These are phyloP conservation scores for Conus betulinus DNA, from an alignment of 1,140 invertebrate species.

Conservation along the genomic window DNA sequence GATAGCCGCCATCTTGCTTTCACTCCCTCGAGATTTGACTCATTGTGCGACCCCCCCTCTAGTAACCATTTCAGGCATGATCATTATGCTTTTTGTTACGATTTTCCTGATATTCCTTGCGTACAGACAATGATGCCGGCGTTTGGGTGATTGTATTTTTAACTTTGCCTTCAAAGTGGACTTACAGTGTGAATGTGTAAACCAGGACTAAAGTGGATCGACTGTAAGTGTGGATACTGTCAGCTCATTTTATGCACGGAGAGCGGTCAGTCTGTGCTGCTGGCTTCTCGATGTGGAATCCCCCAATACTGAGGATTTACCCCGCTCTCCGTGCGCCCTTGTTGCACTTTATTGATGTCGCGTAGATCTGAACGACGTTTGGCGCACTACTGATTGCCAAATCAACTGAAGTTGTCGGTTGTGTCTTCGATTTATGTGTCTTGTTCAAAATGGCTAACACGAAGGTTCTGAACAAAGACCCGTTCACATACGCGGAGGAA, in stretches of 20 bases:
- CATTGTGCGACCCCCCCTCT: slow-evolving; percentile 66
- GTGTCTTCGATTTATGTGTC: slow-evolving; percentile 48
- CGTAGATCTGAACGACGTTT: slow-evolving; percentile 40
- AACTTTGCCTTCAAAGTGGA: slow-evolving; percentile 49
- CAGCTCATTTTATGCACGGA: slow-evolving; percentile 52
- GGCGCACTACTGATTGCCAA: slow-evolving; percentile 40
- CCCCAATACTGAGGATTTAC: slow-evolving; percentile 70
- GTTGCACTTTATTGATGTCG: slow-evolving; percentile 62
- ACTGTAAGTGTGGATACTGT: slow-evolving; percentile 43
- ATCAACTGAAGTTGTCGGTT: slow-evolving; percentile 41
- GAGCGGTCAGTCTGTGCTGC: slow-evolving; percentile 58
- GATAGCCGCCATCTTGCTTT: slow-evolving; percentile 68
- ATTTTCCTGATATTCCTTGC: slow-evolving; percentile 64
- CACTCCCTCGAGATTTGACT: slow-evolving; percentile 60
- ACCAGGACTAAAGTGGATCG: slow-evolving; percentile 39
- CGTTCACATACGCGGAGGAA: slow-evolving; percentile 83
- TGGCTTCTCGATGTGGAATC: slow-evolving; percentile 65
- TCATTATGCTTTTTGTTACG: slow-evolving; percentile 75
- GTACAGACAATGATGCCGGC: slow-evolving; percentile 67
- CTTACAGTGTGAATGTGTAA: slow-evolving; percentile 48
- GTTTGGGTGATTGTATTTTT: slow-evolving; percentile 48
- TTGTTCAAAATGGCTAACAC: slow-evolving; percentile 80
- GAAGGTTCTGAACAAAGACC: slow-evolving; percentile 82
- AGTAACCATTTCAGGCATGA: slow-evolving; percentile 69
- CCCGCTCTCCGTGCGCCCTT: slow-evolving; percentile 64